phyloP scores from a whole-genome alignment of 2,888 invertebrate species.

The Nudaria mundana region DNA sequence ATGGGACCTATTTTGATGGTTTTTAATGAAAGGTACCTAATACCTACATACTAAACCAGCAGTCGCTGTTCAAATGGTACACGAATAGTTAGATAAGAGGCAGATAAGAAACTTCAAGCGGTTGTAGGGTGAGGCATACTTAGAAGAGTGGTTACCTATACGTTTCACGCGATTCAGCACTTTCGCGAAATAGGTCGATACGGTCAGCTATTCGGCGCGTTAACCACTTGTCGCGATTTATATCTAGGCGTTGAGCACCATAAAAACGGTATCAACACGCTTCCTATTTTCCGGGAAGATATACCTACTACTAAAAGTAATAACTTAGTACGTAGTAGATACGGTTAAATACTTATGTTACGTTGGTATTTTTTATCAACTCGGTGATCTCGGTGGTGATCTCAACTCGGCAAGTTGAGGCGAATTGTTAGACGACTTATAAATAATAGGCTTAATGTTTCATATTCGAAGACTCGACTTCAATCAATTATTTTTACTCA shows the following conservation, averaged over 20 bases:
- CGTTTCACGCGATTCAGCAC: conserved; percentile 49
- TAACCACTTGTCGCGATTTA: conserved; percentile 34
- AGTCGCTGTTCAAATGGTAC: too few relatives aligned
- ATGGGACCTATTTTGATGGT: too few relatives aligned
- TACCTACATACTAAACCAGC: too few relatives aligned
- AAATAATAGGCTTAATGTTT: too few relatives aligned
- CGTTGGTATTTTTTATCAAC: too few relatives aligned
- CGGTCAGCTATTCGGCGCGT: conserved; percentile 38
- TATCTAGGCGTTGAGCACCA: conserved; percentile 34
- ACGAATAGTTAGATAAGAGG: conserved; percentile 8
- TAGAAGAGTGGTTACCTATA: too few relatives aligned
- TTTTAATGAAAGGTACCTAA: too few relatives aligned
- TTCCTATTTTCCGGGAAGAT: conserved; percentile 15
- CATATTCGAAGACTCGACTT: too few relatives aligned
- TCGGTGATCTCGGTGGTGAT: too few relatives aligned
- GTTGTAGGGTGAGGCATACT: conserved; percentile 22
- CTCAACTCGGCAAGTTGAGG: too few relatives aligned
- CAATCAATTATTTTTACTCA: too few relatives aligned
- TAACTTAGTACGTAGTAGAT: neutral
- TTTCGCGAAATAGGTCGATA: conserved; percentile 44
- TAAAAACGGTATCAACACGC: conserved; percentile 27
- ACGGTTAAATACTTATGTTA: neutral
- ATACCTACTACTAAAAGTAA: neutral
- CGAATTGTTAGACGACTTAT: too few relatives aligned
- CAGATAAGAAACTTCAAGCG: conserved; percentile 10